Evolutionary conservation across 2,888 invertebrate genomes (phyloP), one percentile per base, ranked within the genome.

Genomic region (Stomorhina lunata): DNA sequence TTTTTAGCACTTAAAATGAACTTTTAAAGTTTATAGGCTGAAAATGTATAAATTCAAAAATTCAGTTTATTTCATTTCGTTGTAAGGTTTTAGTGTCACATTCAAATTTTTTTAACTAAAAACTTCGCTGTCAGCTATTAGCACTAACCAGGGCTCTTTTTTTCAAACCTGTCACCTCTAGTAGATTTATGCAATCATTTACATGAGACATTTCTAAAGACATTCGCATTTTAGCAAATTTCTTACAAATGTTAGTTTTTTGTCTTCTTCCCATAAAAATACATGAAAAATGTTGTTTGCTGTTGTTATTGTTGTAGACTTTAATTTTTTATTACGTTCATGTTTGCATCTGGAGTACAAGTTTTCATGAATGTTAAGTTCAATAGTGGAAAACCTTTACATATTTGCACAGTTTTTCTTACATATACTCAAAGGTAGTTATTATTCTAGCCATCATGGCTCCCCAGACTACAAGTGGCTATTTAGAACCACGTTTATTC

Each of bases 371-470:
- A 20, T 37, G 20, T 40, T 63, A 9, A 75, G 75, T 78, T 68
- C 68, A 69, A 65, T 79, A 82, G 72, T 63, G 55, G 34, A 78
- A 57, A 69, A 29, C 45, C 50, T 55, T 55, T 50, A 20, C 10
- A 25, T 17, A 10, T 5, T n/a, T n/a, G n/a, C n/a, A n/a, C n/a
- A 55, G 22, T 50, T 15, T 43, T 10, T 27, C 15, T 34, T 63
- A 37, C 9, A 9, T 29, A 48, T 63, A 29, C 77, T 55, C 78
- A 55, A 40, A 78, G 73, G 78, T 78, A 78, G 78, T 81, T 75
- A 76, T 71, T 79, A 82, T 79, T 82, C 75, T 17, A 29, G 69
- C 75, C 82, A 71, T 55, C 71, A 82, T 68, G 50, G 32, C 43
- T 82, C 82, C 79, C 82, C 66, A 37, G 82, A 66, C 79, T 66